Percentiles rank a stretch among this genome's conserved stretches.
These are phyloP conservation scores for Lucifuga dentata DNA, from an alignment of 2,113 vertebrate genomes.

Conservation along the genomic window DNA sequence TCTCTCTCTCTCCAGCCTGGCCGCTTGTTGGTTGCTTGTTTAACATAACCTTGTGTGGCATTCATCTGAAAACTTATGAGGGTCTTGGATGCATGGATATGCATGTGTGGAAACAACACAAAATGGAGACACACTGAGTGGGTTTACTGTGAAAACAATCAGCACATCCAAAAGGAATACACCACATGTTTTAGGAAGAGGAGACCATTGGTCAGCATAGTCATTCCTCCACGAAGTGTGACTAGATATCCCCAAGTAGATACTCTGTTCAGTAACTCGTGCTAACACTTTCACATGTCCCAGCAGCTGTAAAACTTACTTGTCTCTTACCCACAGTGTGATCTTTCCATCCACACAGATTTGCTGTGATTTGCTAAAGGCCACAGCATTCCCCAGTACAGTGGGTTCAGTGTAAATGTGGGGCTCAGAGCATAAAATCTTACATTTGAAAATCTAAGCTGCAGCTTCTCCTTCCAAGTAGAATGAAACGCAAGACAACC, in stretches of 20 bases:
- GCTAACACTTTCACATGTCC: slow-evolving; percentile 41
- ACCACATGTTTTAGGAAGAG: slow-evolving; percentile 36
- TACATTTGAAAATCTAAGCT: slow-evolving; percentile 6
- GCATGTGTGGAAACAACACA: slow-evolving; percentile 37
- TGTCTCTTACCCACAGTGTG: slow-evolving; percentile 11
- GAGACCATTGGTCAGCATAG: slow-evolving; percentile 18
- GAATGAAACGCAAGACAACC: neutral
- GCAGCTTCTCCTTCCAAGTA: slow-evolving; percentile 11
- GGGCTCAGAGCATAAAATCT: neutral
- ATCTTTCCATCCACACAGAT: slow-evolving; percentile 9
- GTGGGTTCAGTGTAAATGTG: slow-evolving; percentile 4
- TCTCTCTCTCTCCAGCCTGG: no score
- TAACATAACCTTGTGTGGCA: slow-evolving; percentile 40
- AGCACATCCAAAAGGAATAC: slow-evolving; percentile 2
- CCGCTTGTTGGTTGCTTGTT: slow-evolving; percentile 26
- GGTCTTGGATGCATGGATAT: slow-evolving; percentile 38
- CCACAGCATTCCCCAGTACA: neutral
- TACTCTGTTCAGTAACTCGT: slow-evolving; percentile 44
- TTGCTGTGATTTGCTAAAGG: neutral
- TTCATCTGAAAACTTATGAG: slow-evolving; percentile 57
- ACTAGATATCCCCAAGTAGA: slow-evolving; percentile 20
- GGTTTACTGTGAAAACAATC: slow-evolving; percentile 45
- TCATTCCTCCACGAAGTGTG: slow-evolving; percentile 21
- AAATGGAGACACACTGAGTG: slow-evolving; percentile 37
- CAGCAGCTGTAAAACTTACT: neutral